Percentiles rank a stretch among this genome's conserved stretches.
These are phyloP conservation scores for Drosophila gunungcola DNA, from an alignment of 1,140 invertebrate species.

Conservation along the genomic window DNA sequence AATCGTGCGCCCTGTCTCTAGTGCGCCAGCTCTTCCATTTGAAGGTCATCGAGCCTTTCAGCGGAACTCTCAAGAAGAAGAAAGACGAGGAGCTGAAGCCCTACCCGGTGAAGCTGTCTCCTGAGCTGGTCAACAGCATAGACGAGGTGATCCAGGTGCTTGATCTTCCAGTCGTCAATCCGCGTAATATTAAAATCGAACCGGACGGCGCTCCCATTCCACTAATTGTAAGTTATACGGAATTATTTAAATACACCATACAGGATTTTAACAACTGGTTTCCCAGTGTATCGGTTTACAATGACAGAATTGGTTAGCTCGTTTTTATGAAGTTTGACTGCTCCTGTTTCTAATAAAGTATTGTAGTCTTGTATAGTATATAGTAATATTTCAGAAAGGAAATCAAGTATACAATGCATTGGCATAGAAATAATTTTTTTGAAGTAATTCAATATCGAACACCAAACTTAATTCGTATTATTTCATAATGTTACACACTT, in stretches of 20 bases:
- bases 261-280: too few species aligned
- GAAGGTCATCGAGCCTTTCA: constrained; percentile 95
- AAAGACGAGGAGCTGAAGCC: constrained; percentile 91
- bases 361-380: too few species aligned
- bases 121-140: constrained; percentile 88
- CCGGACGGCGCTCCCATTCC: constrained; percentile 48
- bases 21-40: constrained; percentile 98
- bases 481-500: too few species aligned
- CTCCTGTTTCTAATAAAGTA: too few species aligned
- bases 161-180: constrained; percentile 85
- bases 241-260: neutral
- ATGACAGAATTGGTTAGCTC: too few species aligned
- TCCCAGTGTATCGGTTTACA: neutral
- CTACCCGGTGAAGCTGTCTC: constrained; percentile 91
- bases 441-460: too few species aligned
- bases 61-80: constrained; percentile 94
- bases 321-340: too few species aligned
- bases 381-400: too few species aligned
- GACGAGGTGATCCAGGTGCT: constrained; percentile 88
- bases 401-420: too few species aligned
- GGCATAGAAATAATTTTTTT: too few species aligned
- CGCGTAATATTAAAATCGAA: constrained; percentile 85
- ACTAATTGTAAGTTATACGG: constrained; percentile 55
- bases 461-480: too few species aligned
- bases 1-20: constrained; percentile 97